Conservation (phyloP, 2,888 invertebrate genomes). For the Campoletis raptor region DNA sequence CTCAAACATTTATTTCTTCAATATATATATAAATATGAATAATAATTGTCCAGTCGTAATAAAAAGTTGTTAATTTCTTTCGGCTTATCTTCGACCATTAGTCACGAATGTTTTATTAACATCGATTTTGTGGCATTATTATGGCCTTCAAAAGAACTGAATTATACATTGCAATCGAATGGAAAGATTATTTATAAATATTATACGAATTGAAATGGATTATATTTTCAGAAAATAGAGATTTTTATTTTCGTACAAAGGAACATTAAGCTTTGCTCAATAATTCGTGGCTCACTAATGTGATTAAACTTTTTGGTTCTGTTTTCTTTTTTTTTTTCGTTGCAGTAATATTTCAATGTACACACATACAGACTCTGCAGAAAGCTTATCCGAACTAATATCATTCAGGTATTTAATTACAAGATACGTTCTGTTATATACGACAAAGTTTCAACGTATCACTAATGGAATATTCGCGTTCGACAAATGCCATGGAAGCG, state of each 20-base stretch:
- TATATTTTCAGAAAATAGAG: background rate
- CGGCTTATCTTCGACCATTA: background rate
- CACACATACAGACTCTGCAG: background rate
- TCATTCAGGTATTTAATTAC: slow-evolving; percentile 75
- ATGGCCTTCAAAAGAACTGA: background rate
- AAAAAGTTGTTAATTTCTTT: slow-evolving; percentile 7
- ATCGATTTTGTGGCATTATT: background rate
- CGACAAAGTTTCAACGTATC: slow-evolving; percentile 75
- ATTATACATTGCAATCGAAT: background rate
- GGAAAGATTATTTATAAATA: background rate
- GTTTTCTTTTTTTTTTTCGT: background rate
- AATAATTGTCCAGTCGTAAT: slow-evolving; percentile 1
- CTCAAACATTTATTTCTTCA: background rate
- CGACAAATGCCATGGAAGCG: slow-evolving; percentile 58
- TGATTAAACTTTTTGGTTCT: background rate
- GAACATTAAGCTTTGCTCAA: background rate
- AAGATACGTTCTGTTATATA: slow-evolving; percentile 65
- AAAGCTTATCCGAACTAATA: slow-evolving; percentile 37
- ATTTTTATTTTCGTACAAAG: background rate
- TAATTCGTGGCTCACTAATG: slow-evolving; percentile 9
- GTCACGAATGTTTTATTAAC: slow-evolving; percentile 6
- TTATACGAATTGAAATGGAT: background rate
- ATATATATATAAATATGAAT: background rate
- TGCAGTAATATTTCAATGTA: slow-evolving; percentile 8
- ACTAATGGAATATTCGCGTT: slow-evolving; percentile 82